Conservation (phyloP, 2,113 vertebrate genomes). For the Xiphias gladius region DNA sequence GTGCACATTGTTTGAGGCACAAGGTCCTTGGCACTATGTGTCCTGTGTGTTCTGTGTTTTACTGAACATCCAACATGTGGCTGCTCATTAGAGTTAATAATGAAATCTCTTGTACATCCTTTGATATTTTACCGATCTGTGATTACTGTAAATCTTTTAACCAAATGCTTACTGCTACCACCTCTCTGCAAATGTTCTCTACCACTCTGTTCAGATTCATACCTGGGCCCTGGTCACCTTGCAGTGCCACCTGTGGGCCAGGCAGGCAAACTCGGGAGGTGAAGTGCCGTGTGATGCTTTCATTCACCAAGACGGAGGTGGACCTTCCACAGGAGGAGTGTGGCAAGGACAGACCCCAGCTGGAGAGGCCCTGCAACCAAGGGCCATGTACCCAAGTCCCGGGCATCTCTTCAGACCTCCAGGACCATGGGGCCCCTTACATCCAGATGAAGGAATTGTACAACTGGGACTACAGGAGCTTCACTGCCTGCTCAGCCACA, state of each 20-base stretch:
- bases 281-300: constrained; percentile 89
- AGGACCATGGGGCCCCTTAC: constrained; percentile 4
- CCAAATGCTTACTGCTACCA: too few species aligned
- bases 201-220: constrained; percentile 84
- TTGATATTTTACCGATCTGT: too few species aligned
- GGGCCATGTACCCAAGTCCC: constrained; percentile 80
- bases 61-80: too few species aligned
- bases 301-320: constrained; percentile 89
- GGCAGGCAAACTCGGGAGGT: constrained; percentile 88
- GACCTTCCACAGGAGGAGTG: constrained; percentile 94
- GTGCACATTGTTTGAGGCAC: too few species aligned
- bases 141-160: too few species aligned
- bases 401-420: constrained; percentile 50
- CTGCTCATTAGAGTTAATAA: too few species aligned
- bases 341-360: constrained; percentile 78
- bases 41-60: too few species aligned
- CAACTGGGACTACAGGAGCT: constrained; percentile 91
- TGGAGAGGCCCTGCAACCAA: constrained; percentile 84
- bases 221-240: constrained; percentile 91
- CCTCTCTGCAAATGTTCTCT: not conserved
- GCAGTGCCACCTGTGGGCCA: constrained; percentile 89
- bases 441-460: constrained; percentile 73
- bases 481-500: constrained; percentile 89
- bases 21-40: too few species aligned
- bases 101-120: too few species aligned